These are phyloP conservation scores for Bombus balteatus DNA, from an alignment of 1,140 invertebrate species.

Conservation along the genomic window DNA sequence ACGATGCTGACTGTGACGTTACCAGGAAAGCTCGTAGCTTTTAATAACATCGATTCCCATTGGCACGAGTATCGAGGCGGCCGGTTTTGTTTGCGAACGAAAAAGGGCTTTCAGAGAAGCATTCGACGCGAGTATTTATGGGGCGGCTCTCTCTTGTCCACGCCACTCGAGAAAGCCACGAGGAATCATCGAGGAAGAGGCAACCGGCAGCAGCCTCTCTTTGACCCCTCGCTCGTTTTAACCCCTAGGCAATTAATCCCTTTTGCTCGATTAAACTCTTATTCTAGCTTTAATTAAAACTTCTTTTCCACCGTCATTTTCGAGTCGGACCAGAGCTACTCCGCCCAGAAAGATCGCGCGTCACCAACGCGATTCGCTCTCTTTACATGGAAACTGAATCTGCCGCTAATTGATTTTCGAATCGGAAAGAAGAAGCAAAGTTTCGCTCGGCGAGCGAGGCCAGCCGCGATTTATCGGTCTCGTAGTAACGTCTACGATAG, in stretches of 20 bases:
- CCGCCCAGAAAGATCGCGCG: conserved; percentile 52
- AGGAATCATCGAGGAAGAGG: conserved; percentile 32
- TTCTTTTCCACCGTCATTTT: conserved; percentile 66
- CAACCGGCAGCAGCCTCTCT: conserved; percentile 44
- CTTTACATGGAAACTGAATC: conserved; percentile 58
- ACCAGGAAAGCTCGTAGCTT: conserved; percentile 35
- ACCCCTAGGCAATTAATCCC: conserved; percentile 74
- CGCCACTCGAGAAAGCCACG: conserved; percentile 56
- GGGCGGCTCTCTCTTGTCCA: conserved; percentile 49
- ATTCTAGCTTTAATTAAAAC: conserved; percentile 77
- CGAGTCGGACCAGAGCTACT: conserved; percentile 4
- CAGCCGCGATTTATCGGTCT: background rate
- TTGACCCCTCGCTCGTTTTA: conserved; percentile 70
- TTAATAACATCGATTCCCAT: conserved; percentile 54
- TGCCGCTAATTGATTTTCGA: conserved; percentile 60
- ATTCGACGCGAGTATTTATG: conserved; percentile 63
- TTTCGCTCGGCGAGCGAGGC: background rate
- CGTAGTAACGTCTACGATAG: background rate
- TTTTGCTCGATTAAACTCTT: conserved; percentile 76
- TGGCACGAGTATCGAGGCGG: conserved; percentile 40
- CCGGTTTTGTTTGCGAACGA: conserved; percentile 49
- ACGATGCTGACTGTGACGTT: conserved; percentile 14
- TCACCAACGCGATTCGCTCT: conserved; percentile 59
- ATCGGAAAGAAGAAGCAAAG: conserved; percentile 37
- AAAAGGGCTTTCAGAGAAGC: conserved; percentile 58